Evolutionary conservation across 2,113 vertebrate species (phyloP).

Genomic region (Xerus inauris): DNA sequence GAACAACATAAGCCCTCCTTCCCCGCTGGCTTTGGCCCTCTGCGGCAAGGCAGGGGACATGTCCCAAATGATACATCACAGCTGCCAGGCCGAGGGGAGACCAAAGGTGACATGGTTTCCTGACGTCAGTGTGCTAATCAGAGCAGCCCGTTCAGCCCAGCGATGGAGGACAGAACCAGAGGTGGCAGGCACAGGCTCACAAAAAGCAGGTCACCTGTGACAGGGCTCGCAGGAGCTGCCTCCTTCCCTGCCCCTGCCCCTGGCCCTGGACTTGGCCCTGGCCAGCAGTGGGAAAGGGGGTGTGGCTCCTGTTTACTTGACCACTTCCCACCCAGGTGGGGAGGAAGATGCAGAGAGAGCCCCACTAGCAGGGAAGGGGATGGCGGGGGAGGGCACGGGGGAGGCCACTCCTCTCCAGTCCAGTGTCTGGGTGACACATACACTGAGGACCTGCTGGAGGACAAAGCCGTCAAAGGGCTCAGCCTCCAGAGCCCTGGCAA

Average conservation of each 20-base stretch:
- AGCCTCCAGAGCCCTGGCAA: neutral
- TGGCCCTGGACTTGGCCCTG: neutral
- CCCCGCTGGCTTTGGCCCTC: neutral
- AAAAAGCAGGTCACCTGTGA: neutral
- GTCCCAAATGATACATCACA: neutral
- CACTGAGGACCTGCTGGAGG: neutral
- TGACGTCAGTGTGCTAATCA: slow-evolving; percentile 11
- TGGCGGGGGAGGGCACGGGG: rapidly evolving
- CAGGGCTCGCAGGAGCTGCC: neutral
- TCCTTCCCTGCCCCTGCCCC: neutral
- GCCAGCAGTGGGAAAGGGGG: rapidly evolving
- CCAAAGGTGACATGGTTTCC: neutral
- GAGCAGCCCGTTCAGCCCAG: neutral
- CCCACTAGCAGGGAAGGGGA: neutral
- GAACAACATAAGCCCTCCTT: neutral
- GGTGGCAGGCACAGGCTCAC: neutral
- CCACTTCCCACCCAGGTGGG: neutral
- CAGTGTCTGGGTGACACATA: neutral
- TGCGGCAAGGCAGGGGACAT: neutral
- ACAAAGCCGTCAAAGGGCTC: neutral
- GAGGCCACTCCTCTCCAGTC: neutral
- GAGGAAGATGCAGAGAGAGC: neutral
- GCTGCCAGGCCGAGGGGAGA: neutral
- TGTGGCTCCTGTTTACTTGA: neutral
- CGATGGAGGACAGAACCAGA: neutral